Evolutionary conservation across 2,797 vertebrate genomes (phyloP), one percentile per base, ranked within the genome.

Genomic region (Phrynocephalus guinanensis): DNA sequence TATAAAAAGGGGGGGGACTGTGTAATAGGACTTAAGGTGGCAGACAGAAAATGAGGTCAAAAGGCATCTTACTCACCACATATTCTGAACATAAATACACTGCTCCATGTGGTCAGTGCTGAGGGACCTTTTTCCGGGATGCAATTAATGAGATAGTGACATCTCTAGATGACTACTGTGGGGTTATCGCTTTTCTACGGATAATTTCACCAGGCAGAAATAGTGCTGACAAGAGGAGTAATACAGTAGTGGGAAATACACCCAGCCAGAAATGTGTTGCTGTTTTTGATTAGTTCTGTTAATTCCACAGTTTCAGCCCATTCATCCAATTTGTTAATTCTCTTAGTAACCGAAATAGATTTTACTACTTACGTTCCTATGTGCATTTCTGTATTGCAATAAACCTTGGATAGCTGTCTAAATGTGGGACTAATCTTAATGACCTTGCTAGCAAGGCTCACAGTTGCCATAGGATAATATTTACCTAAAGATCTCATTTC

Each of bases 191-290:
- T 5, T 3, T 93, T 3, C 1, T 60, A 2, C 38, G 5, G 50
- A 89, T 87, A 30, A 75, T 67, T 82, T 90, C 18, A 6, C 0
- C 81, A 87, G 88, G 85, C 79, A 82, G 75, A 92, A 88, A 78
- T 4, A 7, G 63, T 67, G 38, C 38, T 67, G 80, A 56, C 44
- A 88, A 16, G 6, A 92, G 6, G 1, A 30, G 30, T 50, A 48
- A 2, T 83, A 33, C 24, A 44, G 60, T 1, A 15, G 16, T 0
- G 66, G 7, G 66, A 66, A 83, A 33, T 75, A 75, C 20, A 84
- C 6, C 24, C 33, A 78, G 16, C 63, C 1, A 76, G 75, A 6
- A 9, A 30, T 84, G 73, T 63, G 22, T 33, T 75, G 30, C 70
- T 8, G 20, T 73, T 56, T 76, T 18, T 56, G 26, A 4, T 72